Percentiles rank a stretch among this genome's conserved stretches.
Conservation (phyloP, 1,140 invertebrate genomes). For the Goniozus legneri region DNA sequence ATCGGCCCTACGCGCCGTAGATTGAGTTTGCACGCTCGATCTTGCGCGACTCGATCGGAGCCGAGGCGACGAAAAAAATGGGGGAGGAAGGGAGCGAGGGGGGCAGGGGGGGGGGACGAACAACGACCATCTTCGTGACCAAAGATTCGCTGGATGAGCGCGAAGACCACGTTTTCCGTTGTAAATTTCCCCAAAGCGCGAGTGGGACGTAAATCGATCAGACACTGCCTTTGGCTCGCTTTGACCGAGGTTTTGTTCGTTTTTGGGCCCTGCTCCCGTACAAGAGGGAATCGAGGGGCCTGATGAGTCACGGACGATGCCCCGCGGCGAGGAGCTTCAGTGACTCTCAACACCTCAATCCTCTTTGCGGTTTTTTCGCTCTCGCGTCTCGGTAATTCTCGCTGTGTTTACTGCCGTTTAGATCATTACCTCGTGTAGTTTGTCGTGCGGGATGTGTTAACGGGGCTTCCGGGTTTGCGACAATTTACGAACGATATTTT, state of each 20-base stretch:
- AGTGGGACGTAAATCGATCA: conserved; percentile 53
- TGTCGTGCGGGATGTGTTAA: no score
- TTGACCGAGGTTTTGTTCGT: conserved; percentile 46
- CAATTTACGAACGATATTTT: no score
- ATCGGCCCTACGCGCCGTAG: conserved; percentile 21
- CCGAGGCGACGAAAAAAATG: conserved; percentile 14
- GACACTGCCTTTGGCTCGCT: conserved; percentile 41
- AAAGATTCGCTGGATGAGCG: conserved; percentile 19
- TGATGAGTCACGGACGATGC: conserved; percentile 54
- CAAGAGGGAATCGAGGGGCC: conserved; percentile 50
- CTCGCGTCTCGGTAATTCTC: no score
- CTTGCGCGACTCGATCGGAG: conserved; percentile 12
- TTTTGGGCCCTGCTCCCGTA: conserved; percentile 50
- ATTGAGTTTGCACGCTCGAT: conserved; percentile 26
- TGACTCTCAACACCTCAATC: conserved; percentile 47
- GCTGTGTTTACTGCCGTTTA: no score
- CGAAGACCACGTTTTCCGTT: conserved; percentile 35
- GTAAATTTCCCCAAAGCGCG: conserved; percentile 44
- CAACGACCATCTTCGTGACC: conserved; percentile 11
- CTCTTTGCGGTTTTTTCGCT: no score
- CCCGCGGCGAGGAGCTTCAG: conserved; percentile 45
- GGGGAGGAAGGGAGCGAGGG: neutral
- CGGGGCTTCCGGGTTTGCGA: no score
- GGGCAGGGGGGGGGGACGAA: neutral
- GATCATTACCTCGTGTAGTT: no score